phyloP scores from a whole-genome alignment of 2,888 invertebrate species.

The Drosophila tripunctata region DNA sequence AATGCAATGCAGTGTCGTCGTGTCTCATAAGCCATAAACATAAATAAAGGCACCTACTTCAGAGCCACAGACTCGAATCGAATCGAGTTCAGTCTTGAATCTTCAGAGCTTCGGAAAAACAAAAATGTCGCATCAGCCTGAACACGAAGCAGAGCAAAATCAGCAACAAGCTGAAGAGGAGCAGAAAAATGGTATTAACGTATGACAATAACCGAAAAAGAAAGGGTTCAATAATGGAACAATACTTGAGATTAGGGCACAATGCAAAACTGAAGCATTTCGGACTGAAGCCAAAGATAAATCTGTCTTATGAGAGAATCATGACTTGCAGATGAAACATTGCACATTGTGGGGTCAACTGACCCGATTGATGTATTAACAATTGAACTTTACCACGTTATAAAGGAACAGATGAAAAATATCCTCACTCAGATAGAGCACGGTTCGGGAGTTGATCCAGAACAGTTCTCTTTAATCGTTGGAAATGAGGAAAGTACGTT shows the following conservation, averaged over 20 bases:
- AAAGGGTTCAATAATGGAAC: slow-evolving; percentile 47
- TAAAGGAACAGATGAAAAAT: too few relatives aligned
- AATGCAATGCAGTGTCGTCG: slow-evolving; percentile 79
- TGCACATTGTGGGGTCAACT: slow-evolving; percentile 12
- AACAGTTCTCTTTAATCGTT: too few relatives aligned
- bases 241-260: slow-evolving; percentile 32
- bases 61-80: background rate
- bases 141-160: slow-evolving; percentile 24
- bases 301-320: slow-evolving; percentile 22
- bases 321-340: slow-evolving; percentile 23
- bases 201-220: slow-evolving; percentile 1
- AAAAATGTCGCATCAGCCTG: slow-evolving; percentile 45
- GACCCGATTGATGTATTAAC: background rate
- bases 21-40: slow-evolving; percentile 80
- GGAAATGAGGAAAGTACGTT: too few relatives aligned
- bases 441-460: too few relatives aligned
- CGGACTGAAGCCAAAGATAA: slow-evolving; percentile 20
- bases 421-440: too few relatives aligned
- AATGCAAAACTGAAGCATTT: slow-evolving; percentile 18
- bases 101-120: background rate
- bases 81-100: background rate
- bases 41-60: slow-evolving; percentile 81
- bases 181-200: slow-evolving; percentile 52
- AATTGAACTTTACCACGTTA: background rate
- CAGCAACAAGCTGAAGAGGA: background rate